These are phyloP conservation scores for Coendou prehensilis DNA, from an alignment of 2,797 vertebrate genomes.

Conservation along the genomic window DNA sequence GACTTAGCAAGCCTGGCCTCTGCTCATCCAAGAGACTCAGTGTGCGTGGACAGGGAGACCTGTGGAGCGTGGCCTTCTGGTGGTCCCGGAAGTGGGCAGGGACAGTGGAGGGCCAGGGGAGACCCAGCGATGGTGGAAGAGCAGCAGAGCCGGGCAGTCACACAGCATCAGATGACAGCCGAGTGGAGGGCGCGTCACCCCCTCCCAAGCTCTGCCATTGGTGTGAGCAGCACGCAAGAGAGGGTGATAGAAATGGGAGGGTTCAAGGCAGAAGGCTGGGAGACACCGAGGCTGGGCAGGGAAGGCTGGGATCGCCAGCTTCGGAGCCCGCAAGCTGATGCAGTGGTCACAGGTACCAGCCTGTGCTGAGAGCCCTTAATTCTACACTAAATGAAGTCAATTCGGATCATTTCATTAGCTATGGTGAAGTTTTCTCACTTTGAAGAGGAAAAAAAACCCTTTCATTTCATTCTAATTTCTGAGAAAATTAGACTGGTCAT, in stretches of 20 bases:
- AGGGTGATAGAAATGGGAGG: not conserved
- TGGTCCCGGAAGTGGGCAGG: not conserved
- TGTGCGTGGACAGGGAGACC: not conserved
- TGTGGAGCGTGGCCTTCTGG: not conserved
- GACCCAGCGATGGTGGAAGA: not conserved
- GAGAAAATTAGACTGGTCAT: slow-evolving; percentile 67
- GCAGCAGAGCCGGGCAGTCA: no score
- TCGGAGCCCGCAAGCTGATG: slow-evolving; percentile 21
- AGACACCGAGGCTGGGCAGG: not conserved
- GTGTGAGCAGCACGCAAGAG: not conserved
- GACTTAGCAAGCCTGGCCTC: no score
- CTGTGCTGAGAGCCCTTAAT: slow-evolving; percentile 20
- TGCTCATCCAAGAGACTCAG: not conserved
- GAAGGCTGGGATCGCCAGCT: not conserved
- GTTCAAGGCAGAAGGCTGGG: not conserved
- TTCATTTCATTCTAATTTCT: slow-evolving; percentile 71
- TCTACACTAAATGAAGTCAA: slow-evolving; percentile 70
- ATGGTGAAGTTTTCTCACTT: slow-evolving; percentile 67
- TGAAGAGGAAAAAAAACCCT: slow-evolving; percentile 32
- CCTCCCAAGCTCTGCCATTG: not conserved
- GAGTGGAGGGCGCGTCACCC: no score
- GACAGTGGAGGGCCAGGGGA: not conserved
- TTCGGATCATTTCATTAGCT: slow-evolving; percentile 73
- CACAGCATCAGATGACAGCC: not conserved
- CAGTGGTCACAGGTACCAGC: not conserved